Evolutionary conservation across 2,888 invertebrate genomes (phyloP), one percentile per base, ranked within the genome.

Genomic region (Merodon equestris): DNA sequence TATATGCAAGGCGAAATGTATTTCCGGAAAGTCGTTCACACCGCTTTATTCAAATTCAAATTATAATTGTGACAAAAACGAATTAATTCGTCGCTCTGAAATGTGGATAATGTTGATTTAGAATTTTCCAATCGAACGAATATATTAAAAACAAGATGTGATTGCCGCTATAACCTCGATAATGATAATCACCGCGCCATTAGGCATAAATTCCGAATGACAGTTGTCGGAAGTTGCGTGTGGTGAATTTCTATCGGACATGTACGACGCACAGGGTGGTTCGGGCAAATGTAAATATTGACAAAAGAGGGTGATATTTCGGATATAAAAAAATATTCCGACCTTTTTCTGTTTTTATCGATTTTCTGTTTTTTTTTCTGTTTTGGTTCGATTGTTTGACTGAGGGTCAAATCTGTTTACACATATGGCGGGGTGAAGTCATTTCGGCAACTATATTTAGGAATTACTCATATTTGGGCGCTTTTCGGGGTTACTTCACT

Each of bases 141-240:
- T n/a, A 40, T 40, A 40, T n/a, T 10, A n/a, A 40, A 9, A 40
- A 10, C 36, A 10, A 36, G 64, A 47, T 38, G 45, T 68, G 47
- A 56, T 2, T 53, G 34, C 27, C 51, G 44, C 15, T 51, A 19
- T 17, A 9, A 27, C 18, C 0, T 9, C 38, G 47, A 57, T 56
- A 45, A 53, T 56, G 70, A 63, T 57, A 47, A 63, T 56, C 40
- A 61, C n/a, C 45, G 48, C n/a, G 51, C 63, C 63, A 47, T 53
- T 71, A 58, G 58, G 34, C 51, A 58, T 48, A 44, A 48, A 66
- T 19, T 60, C 44, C 50, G 53, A 72, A 48, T 47, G 75, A 71
- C 72, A 66, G 60, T 72, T 72, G 72, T 66, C 76, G 72, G 66
- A 76, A 72, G 54, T 76, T 66, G 76, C 76, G 76, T 76, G 76